A percentile compares a stretch with the other conserved stretches of the same genome.
phyloP scores from a whole-genome alignment of 2,113 vertebrate species.

The Indicator maculatus region DNA sequence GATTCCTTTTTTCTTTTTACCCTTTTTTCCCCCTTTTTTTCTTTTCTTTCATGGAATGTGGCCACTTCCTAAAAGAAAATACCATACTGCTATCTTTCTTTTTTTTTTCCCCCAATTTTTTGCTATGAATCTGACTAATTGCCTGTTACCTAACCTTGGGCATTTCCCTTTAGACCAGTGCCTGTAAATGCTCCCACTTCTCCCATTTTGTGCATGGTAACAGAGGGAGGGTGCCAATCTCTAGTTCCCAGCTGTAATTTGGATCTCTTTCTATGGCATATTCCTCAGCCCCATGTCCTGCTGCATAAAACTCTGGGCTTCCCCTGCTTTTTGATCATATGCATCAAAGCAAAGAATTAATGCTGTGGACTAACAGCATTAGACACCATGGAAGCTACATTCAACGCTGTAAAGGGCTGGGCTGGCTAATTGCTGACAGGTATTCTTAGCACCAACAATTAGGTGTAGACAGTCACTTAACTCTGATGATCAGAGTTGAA shows the following conservation, averaged over 20 bases:
- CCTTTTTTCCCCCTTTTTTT: neutral
- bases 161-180: neutral
- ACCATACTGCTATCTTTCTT: no score
- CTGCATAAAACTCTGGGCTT: neutral
- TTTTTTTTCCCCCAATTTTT: neutral
- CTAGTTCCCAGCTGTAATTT: neutral
- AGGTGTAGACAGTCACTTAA: neutral
- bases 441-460: neutral
- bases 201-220: neutral
- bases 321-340: neutral
- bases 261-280: rapidly evolving
- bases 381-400: neutral
- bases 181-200: neutral
- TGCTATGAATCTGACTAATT: neutral
- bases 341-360: neutral
- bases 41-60: neutral
- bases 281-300: neutral
- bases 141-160: neutral
- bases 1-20: neutral
- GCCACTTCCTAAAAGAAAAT: neutral
- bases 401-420: neutral
- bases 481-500: neutral
- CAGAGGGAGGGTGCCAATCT: neutral
- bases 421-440: neutral
- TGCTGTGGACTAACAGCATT: neutral